Conservation (phyloP, 2,113 vertebrate genomes). For the Puma concolor region DNA sequence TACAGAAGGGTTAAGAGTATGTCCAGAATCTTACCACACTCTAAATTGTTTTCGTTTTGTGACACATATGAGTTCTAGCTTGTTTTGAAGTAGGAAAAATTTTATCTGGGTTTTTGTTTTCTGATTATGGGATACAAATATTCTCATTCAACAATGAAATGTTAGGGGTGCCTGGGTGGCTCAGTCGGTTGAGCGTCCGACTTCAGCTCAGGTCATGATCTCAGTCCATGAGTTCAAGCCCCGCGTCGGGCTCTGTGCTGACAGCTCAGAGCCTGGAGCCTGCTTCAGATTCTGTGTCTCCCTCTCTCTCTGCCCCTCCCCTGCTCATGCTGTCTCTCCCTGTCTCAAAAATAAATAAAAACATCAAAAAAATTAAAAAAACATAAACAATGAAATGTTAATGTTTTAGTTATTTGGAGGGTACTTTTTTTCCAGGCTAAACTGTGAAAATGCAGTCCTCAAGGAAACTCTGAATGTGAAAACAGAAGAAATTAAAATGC, state of each 20-base stretch:
- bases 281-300: too few relatives aligned
- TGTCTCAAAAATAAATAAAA: too few relatives aligned
- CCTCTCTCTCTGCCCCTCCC: too few relatives aligned
- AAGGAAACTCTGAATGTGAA: constrained; percentile 89
- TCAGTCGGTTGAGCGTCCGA: too few relatives aligned
- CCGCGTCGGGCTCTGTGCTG: too few relatives aligned
- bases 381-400: neutral
- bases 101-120: constrained; percentile 16
- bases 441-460: constrained; percentile 90
- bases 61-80: neutral
- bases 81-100: constrained; percentile 36
- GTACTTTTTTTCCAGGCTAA: constrained; percentile 84
- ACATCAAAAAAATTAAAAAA: too few relatives aligned
- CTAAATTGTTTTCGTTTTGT: neutral
- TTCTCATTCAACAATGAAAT: neutral
- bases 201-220: too few relatives aligned
- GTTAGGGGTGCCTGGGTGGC: neutral
- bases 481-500: constrained; percentile 87
- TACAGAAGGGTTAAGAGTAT: neutral
- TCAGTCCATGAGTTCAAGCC: too few relatives aligned
- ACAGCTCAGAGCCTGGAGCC: too few relatives aligned
- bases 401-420: constrained; percentile 39
- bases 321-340: too few relatives aligned
- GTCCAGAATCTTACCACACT: neutral
- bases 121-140: constrained; percentile 7